phyloP scores from a whole-genome alignment of 1,140 invertebrate species.

The Lethocerus indicus region DNA sequence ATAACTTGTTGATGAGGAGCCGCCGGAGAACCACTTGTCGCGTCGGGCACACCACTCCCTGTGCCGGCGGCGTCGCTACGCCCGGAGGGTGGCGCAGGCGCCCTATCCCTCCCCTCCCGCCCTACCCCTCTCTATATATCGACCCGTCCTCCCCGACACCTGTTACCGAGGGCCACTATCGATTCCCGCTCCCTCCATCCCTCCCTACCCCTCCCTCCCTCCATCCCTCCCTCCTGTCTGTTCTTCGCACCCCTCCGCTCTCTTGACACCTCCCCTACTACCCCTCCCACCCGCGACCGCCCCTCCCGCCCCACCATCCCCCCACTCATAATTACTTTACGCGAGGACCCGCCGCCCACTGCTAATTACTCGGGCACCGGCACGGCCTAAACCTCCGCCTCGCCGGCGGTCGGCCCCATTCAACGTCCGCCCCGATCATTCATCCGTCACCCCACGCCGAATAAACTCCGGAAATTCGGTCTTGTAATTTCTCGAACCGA shows the following conservation, averaged over 20 bases:
- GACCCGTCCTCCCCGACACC: constrained; percentile 20
- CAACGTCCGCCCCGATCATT: too few species aligned
- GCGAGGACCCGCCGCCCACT: too few species aligned
- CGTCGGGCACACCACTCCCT: constrained; percentile 14
- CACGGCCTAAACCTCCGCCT: too few species aligned
- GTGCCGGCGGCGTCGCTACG: constrained; percentile 5
- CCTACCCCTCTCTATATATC: constrained; percentile 1
- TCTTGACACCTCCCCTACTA: background rate
- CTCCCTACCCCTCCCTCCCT: constrained; percentile 6
- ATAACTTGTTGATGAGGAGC: too few species aligned
- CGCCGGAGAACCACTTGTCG: constrained; percentile 11
- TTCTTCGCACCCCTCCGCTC: background rate
- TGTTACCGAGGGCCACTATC: constrained; percentile 21
- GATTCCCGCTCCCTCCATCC: constrained; percentile 18
- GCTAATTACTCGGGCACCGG: too few species aligned
- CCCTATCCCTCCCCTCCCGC: constrained; percentile 4
- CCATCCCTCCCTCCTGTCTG: background rate
- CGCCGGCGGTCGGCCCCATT: too few species aligned
- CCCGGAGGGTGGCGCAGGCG: constrained; percentile 2
- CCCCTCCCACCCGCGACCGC: background rate
- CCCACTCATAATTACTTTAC: background rate
- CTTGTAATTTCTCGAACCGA: too few species aligned
- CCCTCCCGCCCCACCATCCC: background rate
- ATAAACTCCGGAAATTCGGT: too few species aligned
- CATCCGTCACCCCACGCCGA: too few species aligned